phyloP scores from a whole-genome alignment of 1,140 invertebrate species.

The Brachionus asplanchnoidis region DNA sequence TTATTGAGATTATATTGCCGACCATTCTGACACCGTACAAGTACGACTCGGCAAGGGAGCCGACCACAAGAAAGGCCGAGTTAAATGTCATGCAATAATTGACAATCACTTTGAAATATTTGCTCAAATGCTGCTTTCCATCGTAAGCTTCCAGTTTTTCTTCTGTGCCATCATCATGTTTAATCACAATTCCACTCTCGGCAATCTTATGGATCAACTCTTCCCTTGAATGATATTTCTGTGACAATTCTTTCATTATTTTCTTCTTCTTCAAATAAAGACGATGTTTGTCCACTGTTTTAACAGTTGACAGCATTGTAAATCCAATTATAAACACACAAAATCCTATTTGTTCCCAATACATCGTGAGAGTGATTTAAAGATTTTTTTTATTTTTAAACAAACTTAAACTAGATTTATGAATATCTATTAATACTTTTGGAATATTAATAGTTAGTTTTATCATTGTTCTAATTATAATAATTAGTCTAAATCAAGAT shows the following conservation, averaged over 20 bases:
- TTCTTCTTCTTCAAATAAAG: not conserved
- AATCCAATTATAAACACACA: not conserved
- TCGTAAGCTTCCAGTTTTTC: conserved; percentile 16
- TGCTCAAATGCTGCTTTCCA: not conserved
- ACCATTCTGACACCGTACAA: conserved; percentile 25
- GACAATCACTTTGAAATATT: conserved; percentile 18
- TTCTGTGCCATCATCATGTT: not conserved
- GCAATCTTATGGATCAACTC: not conserved
- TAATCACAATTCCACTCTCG: not conserved
- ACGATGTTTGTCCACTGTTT: not conserved
- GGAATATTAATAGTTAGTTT: too few species aligned
- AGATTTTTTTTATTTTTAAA: too few species aligned
- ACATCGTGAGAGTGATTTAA: not conserved
- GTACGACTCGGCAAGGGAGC: conserved; percentile 6
- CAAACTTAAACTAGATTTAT: too few species aligned
- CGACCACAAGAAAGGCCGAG: not conserved
- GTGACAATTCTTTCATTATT: not conserved
- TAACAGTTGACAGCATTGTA: not conserved
- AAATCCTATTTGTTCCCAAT: conserved; percentile 32
- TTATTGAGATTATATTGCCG: conserved; percentile 25
- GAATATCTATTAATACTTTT: too few species aligned
- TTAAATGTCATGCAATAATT: conserved; percentile 27
- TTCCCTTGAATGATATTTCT: not conserved
- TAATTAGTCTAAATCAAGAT: too few species aligned
- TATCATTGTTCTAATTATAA: too few species aligned